phyloP scores from a whole-genome alignment of 2,888 invertebrate genomes.

The Nipponacmea schrenckii region DNA sequence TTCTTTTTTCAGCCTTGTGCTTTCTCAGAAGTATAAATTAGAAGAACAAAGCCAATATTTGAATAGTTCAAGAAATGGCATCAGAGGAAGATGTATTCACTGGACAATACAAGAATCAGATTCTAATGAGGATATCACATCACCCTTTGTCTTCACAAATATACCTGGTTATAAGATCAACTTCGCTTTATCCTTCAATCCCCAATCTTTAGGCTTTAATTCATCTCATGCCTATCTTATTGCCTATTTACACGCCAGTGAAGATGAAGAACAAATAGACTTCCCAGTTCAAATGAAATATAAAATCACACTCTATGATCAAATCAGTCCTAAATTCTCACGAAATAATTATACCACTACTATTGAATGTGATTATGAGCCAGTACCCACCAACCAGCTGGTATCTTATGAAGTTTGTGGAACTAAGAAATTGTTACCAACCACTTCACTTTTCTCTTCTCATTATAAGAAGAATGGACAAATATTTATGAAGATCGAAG shows the following conservation, averaged over 20 bases:
- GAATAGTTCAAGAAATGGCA: not conserved
- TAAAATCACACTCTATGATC: not conserved
- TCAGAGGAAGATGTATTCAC: not conserved
- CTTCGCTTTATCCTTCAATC: not conserved
- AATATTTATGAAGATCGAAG: not conserved
- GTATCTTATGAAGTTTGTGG: too few relatives aligned
- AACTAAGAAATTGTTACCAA: not conserved
- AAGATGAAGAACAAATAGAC: not conserved
- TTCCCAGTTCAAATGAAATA: not conserved
- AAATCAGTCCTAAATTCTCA: too few relatives aligned
- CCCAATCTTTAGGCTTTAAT: not conserved
- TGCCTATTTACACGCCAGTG: not conserved
- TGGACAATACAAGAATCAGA: not conserved
- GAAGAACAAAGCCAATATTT: not conserved
- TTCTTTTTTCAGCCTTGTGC: too few relatives aligned
- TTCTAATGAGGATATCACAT: not conserved
- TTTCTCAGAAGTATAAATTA: too few relatives aligned
- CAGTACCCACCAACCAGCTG: too few relatives aligned
- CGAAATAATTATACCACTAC: too few relatives aligned
- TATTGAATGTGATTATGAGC: too few relatives aligned
- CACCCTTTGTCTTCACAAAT: not conserved
- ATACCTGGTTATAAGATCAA: not conserved
- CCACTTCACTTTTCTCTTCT: not conserved
- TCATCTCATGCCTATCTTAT: not conserved
- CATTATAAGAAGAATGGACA: slow-evolving; percentile 4